These are phyloP conservation scores for Semnornis frantzii DNA, from an alignment of 2,113 vertebrate genomes.

Conservation along the genomic window DNA sequence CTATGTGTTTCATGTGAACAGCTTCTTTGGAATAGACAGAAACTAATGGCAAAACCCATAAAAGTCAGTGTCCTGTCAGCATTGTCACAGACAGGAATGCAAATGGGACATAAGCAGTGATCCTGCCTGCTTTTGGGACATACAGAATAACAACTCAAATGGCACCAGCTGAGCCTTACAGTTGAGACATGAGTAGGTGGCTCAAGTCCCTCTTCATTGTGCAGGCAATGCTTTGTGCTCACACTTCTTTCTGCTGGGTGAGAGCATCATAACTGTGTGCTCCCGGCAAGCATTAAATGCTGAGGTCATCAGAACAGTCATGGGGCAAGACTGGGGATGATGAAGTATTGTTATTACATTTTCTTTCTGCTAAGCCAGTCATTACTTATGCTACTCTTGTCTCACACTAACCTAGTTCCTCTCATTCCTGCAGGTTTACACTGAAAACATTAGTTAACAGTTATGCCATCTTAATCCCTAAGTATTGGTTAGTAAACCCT, in stretches of 20 bases:
- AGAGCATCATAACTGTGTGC: neutral
- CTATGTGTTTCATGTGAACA: neutral
- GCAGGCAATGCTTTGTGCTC: neutral
- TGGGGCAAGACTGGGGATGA: neutral
- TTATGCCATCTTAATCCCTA: neutral
- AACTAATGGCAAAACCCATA: neutral
- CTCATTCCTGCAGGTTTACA: neutral
- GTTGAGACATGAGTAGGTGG: neutral
- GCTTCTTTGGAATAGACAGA: neutral
- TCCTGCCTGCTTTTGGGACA: neutral
- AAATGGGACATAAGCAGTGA: rapidly evolving
- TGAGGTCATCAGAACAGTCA: neutral
- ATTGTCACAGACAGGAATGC: rapidly evolving
- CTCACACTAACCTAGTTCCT: neutral
- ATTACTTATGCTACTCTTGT: neutral
- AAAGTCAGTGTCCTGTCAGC: neutral
- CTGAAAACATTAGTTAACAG: neutral
- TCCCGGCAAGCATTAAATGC: rapidly evolving
- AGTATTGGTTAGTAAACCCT: neutral
- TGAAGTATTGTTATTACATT: neutral
- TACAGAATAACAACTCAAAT: rapidly evolving
- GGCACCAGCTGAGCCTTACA: neutral
- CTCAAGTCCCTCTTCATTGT: neutral
- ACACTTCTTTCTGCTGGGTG: rapidly evolving
- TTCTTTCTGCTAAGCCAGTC: neutral